A percentile compares a stretch with the other conserved stretches of the same genome.
These are phyloP conservation scores for Propithecus perrieri DNA, from an alignment of 2,797 vertebrate species.

Conservation along the genomic window DNA sequence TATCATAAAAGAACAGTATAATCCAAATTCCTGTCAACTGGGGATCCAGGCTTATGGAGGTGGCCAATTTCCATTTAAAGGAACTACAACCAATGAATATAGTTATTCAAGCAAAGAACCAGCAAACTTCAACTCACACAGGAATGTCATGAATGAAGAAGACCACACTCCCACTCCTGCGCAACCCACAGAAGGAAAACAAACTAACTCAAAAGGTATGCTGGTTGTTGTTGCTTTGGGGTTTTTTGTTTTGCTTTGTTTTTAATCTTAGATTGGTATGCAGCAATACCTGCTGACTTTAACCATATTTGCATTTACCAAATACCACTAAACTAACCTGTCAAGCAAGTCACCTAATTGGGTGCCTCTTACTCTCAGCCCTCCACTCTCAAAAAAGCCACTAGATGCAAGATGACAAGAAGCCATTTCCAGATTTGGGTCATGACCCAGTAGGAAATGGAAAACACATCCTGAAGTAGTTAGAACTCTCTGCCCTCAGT, in stretches of 20 bases:
- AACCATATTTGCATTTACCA: background rate
- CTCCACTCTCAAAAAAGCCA: slow-evolving; percentile 13
- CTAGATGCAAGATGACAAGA: background rate
- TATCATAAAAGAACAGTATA: background rate
- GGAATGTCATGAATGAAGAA: slow-evolving; percentile 25
- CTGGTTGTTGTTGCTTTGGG: background rate
- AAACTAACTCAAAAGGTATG: background rate
- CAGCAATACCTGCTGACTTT: background rate
- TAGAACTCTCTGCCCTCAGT: background rate
- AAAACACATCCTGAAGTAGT: background rate
- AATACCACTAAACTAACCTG: slow-evolving; percentile 43
- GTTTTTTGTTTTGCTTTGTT: background rate
- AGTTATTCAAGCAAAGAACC: background rate
- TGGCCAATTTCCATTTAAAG: background rate
- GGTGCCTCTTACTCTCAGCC: background rate
- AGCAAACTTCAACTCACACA: background rate
- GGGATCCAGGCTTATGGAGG: background rate
- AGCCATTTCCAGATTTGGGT: background rate
- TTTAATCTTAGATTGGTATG: background rate
- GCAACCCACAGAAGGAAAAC: background rate
- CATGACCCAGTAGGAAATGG: background rate
- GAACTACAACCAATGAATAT: background rate
- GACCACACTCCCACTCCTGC: background rate
- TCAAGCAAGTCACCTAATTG: background rate
- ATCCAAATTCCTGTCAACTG: background rate